Percentiles rank a stretch among this genome's conserved stretches.
phyloP scores from a whole-genome alignment of 2,797 vertebrate genomes.

The Oreochromis mossambicus region DNA sequence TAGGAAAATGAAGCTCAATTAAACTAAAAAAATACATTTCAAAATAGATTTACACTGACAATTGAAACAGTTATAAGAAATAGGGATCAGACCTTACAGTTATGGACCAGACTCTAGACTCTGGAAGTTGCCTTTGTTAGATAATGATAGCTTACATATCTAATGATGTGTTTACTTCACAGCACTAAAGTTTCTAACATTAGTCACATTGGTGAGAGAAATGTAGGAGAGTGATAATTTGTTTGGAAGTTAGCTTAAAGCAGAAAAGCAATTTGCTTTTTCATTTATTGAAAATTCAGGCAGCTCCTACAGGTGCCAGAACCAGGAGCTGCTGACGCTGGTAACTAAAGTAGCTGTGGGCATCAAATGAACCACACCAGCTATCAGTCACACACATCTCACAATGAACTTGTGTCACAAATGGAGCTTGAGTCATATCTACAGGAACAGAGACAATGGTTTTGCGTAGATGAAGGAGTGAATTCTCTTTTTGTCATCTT shows the following conservation, averaged over 20 bases:
- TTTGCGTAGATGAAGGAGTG: not conserved
- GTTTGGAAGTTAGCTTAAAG: not conserved
- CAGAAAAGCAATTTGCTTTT: not conserved
- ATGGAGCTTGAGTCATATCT: not conserved
- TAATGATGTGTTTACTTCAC: not conserved
- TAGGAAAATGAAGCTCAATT: not conserved
- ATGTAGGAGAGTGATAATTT: not conserved
- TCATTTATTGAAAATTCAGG: not conserved
- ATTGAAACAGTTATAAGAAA: not conserved
- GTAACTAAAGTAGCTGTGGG: not conserved
- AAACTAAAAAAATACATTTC: not conserved
- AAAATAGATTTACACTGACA: not conserved
- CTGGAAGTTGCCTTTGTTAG: not conserved
- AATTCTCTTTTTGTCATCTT: not conserved
- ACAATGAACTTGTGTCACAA: not conserved
- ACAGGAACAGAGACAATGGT: not conserved
- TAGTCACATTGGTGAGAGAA: not conserved
- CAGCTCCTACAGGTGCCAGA: not conserved
- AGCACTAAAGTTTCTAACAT: not conserved
- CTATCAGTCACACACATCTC: not conserved
- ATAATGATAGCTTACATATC: not conserved
- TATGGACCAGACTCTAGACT: not conserved
- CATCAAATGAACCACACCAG: not conserved
- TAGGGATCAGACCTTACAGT: not conserved
- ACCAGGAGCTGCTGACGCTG: not conserved